Evolutionary conservation across 2,113 vertebrate species (phyloP), one percentile per base, ranked within the genome.

Genomic region (Xyliphius kryptos): DNA sequence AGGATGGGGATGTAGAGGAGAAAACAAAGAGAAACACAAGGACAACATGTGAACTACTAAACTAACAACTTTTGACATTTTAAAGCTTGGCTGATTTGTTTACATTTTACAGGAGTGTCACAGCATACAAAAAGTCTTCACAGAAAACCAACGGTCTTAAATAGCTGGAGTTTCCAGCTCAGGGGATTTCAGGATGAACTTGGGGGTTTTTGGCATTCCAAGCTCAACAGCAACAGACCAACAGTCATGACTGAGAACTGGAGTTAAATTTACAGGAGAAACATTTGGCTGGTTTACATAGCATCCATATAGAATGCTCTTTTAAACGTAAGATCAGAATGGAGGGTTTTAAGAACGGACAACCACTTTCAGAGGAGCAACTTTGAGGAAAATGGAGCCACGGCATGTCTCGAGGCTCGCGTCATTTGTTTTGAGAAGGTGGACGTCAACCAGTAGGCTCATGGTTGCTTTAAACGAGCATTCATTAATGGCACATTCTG

Each of bases 211-310:
- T 32, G 46, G 56, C 56, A 59, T 56, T 65, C 63, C 36, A 37
- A 65, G 44, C 64, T 58, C 52, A 57, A 59, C 55, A 66, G 54
- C 46, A 47, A 59, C 21, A 59, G 36, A 47, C 44, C 54, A 14
- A 46, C 15, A n/a, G 32, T 40, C 14, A 49, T 46, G 47, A 58
- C 64, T 26, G 37, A 58, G 40, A 66, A 16, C 16, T 14, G 14
- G 43, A 60, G 51, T 21, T 52, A 21, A 59, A 59, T 19, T 36
- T 37, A 47, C 38, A 16, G 16, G n/a, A 47, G 43, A 41, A 40
- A 65, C 53, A 64, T 66, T 66, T 17, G 50, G 41, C 55, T 43
- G 47, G 12, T 43, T 38, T 38, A 21, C 3, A 43, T 17, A 37
- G 52, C 37, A 21, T 15, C 22, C 17, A 13, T 43, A 26, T 9